Conservation (phyloP, 2,113 vertebrate species). For the Clinocottus analis region DNA sequence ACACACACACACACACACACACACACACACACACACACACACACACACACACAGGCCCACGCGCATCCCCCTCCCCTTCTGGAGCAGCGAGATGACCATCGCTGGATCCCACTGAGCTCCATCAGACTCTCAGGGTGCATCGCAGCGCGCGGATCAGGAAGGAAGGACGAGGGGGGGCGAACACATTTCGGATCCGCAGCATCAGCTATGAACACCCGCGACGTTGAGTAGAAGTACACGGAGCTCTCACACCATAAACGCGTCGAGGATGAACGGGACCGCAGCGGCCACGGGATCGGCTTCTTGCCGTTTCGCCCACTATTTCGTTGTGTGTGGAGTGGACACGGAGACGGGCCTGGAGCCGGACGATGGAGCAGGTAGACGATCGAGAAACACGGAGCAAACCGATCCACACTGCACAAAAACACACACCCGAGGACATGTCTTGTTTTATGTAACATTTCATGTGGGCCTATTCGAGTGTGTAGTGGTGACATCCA, state of each 20-base stretch:
- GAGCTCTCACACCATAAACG: constrained; percentile 37
- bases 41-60: constrained; percentile 19
- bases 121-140: constrained; percentile 33
- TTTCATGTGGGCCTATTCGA: background rate
- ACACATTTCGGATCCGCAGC: constrained; percentile 34
- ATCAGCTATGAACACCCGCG: constrained; percentile 48
- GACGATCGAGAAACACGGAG: constrained; percentile 1
- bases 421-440: background rate
- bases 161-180: background rate
- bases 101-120: constrained; percentile 56
- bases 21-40: no score
- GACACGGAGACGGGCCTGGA: constrained; percentile 94
- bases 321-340: constrained; percentile 93
- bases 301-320: constrained; percentile 93
- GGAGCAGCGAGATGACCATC: constrained; percentile 53
- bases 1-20: no score
- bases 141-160: background rate
- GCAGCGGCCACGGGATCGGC: constrained; percentile 73
- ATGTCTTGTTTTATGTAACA: background rate
- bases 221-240: constrained; percentile 20
- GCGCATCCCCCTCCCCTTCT: constrained; percentile 40
- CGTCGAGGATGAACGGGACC: constrained; percentile 73
- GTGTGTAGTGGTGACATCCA: constrained; percentile 12
- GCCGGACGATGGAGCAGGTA: constrained; percentile 93
- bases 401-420: background rate